Percentiles rank a stretch among this genome's conserved stretches.
phyloP scores from a whole-genome alignment of 2,888 invertebrate species.

The Aradus depressus region DNA sequence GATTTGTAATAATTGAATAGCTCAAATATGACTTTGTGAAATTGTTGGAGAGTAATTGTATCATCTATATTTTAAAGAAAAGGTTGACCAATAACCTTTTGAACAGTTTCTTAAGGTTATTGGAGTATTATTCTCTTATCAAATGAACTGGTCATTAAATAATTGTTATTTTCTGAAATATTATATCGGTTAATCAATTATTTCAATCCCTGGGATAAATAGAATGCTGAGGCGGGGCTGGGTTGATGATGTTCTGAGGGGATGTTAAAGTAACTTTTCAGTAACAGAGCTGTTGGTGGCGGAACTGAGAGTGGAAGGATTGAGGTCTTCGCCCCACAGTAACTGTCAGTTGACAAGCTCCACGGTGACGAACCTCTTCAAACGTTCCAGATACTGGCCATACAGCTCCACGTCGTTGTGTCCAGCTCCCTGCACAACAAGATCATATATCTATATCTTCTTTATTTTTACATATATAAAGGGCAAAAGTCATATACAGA shows the following conservation, averaged over 20 bases:
- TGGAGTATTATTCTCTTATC: conserved; percentile 1
- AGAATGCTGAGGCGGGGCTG: too few relatives aligned
- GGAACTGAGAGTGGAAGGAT: conserved; percentile 42
- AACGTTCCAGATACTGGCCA: conserved; percentile 51
- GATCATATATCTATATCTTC: not conserved
- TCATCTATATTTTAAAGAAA: not conserved
- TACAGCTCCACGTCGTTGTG: conserved; percentile 59
- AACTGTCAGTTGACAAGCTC: conserved; percentile 41
- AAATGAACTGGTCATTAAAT: not conserved
- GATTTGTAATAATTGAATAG: too few relatives aligned
- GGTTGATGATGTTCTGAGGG: too few relatives aligned
- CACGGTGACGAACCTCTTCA: conserved; percentile 48
- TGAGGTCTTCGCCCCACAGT: conserved; percentile 33
- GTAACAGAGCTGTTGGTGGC: conserved; percentile 58
- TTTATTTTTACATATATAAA: too few relatives aligned
- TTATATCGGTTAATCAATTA: conserved; percentile 1
- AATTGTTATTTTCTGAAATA: conserved; percentile 2
- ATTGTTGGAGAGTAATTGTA: too few relatives aligned
- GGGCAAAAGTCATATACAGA: too few relatives aligned
- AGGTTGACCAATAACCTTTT: not conserved
- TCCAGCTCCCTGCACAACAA: conserved; percentile 45
- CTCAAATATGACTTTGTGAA: too few relatives aligned
- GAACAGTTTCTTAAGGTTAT: not conserved
- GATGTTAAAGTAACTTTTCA: conserved; percentile 57
- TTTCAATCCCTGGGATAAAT: too few relatives aligned